Conservation (phyloP, 2,888 invertebrate species). For the Zele albiditarsus region DNA sequence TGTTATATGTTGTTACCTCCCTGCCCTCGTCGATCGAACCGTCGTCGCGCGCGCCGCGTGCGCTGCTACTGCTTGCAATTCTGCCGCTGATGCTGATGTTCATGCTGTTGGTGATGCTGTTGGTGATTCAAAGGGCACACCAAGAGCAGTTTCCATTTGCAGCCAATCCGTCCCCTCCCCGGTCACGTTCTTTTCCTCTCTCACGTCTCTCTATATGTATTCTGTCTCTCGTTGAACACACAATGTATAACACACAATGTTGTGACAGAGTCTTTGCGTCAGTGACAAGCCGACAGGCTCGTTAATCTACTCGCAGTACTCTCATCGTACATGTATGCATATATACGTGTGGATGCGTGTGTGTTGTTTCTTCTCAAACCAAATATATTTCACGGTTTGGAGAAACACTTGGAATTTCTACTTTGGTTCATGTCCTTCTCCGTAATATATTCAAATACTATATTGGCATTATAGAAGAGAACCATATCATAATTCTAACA, state of each 20-base stretch:
- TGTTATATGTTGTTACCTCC: slow-evolving; percentile 21
- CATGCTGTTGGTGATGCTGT: slow-evolving; percentile 17
- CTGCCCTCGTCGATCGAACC: slow-evolving; percentile 38
- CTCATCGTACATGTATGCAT: neutral
- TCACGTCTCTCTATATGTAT: neutral
- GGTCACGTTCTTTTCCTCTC: neutral
- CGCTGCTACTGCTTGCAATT: slow-evolving; percentile 47
- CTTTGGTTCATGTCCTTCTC: neutral
- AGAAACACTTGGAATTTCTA: neutral
- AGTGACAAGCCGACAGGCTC: slow-evolving; percentile 17
- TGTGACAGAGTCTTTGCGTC: slow-evolving; percentile 20
- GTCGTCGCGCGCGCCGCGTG: slow-evolving; percentile 34
- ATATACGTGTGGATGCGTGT: neutral
- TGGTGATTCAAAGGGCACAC: slow-evolving; percentile 9
- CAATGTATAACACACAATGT: slow-evolving; percentile 7
- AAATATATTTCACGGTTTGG: neutral
- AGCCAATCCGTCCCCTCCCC: neutral
- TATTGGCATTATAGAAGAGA: too few species aligned
- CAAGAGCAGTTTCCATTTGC: slow-evolving; percentile 13
- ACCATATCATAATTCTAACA: too few species aligned
- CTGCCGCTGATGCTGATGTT: slow-evolving; percentile 29
- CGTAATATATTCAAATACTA: too few species aligned
- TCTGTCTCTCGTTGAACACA: neutral
- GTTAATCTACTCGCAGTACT: slow-evolving; percentile 11
- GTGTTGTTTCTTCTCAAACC: too few species aligned